Conservation (phyloP, 2,888 invertebrate genomes). For the Sinodicranocentrus sp. region DNA sequence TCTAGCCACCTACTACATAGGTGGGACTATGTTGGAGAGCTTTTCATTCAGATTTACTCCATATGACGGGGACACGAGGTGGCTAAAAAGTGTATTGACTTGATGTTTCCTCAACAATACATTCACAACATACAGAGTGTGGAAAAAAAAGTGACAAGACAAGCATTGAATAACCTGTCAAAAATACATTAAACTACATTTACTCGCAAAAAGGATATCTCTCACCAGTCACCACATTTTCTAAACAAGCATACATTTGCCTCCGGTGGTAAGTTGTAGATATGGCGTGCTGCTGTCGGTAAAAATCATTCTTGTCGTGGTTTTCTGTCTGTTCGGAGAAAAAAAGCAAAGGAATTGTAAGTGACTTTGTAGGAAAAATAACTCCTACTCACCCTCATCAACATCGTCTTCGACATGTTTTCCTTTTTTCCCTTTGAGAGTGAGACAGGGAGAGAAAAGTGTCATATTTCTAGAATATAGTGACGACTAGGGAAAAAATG, state of each 20-base stretch:
- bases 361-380: too few species aligned
- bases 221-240: slow-evolving; percentile 5
- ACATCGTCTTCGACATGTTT: slow-evolving; percentile 1
- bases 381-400: slow-evolving; percentile 5
- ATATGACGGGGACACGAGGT: too few species aligned
- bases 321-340: background rate
- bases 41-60: too few species aligned
- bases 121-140: slow-evolving; percentile 2
- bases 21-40: too few species aligned
- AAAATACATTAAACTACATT: slow-evolving; percentile 62
- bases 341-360: too few species aligned
- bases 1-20: too few species aligned
- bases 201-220: slow-evolving; percentile 50
- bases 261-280: slow-evolving; percentile 54
- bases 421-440: background rate
- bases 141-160: slow-evolving; percentile 49
- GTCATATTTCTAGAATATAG: slow-evolving; percentile 52
- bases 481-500: slow-evolving; percentile 3
- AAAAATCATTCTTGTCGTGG: slow-evolving; percentile 11
- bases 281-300: slow-evolving; percentile 18
- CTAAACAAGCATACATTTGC: slow-evolving; percentile 22
- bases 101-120: too few species aligned
- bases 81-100: too few species aligned
- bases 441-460: slow-evolving; percentile 27
- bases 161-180: slow-evolving; percentile 60